Evolutionary conservation across 2,888 invertebrate genomes (phyloP).

Genomic region (Hydrotaea diabolus): DNA sequence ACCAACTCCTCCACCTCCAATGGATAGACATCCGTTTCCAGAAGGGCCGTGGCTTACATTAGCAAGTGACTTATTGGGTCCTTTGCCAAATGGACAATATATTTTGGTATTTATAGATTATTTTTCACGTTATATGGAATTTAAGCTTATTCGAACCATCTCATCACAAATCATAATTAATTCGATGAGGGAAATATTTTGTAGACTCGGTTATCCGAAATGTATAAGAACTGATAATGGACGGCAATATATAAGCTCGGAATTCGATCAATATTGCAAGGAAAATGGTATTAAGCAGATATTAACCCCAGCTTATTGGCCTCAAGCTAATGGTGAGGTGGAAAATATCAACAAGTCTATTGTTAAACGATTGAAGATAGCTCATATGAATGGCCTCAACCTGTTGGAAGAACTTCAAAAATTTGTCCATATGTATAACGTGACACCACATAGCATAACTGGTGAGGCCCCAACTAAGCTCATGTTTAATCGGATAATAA

Average conservation of each 20-base stretch:
- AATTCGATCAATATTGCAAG: constrained; percentile 56
- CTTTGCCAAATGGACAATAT: constrained; percentile 58
- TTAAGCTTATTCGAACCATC: constrained; percentile 51
- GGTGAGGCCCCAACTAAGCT: constrained; percentile 59
- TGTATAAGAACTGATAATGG: constrained; percentile 64
- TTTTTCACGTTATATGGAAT: constrained; percentile 50
- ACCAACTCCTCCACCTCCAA: constrained; percentile 61
- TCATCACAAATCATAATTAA: constrained; percentile 48
- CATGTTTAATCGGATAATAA: constrained; percentile 53
- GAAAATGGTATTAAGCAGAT: constrained; percentile 61
- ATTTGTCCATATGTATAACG: constrained; percentile 44
- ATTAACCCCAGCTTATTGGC: constrained; percentile 62
- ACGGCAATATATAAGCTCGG: constrained; percentile 58
- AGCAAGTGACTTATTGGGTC: constrained; percentile 54
- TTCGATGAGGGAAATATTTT: constrained; percentile 60
- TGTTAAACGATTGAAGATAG: constrained; percentile 59
- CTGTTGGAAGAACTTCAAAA: constrained; percentile 64
- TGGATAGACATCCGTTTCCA: constrained; percentile 63
- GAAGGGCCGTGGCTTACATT: constrained; percentile 55
- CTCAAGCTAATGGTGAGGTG: constrained; percentile 52
- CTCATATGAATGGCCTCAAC: constrained; percentile 54
- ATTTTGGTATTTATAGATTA: constrained; percentile 51
- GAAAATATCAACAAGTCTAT: constrained; percentile 53
- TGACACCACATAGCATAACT: constrained; percentile 65
- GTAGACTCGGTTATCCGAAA: constrained; percentile 64